phyloP scores from a whole-genome alignment of 2,888 invertebrate genomes.

The Dolomedes plantarius region DNA sequence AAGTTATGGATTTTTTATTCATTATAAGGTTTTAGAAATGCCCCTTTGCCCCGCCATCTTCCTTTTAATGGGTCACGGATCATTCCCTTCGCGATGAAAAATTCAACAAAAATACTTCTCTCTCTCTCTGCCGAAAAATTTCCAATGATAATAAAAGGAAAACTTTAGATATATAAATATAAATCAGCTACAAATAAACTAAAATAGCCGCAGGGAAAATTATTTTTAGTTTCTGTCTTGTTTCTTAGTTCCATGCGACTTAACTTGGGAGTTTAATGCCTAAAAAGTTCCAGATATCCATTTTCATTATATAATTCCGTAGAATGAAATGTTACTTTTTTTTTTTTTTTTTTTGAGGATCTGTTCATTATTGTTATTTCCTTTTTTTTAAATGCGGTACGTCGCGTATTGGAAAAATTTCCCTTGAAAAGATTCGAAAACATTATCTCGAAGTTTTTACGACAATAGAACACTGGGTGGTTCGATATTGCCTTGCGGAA shows the following conservation, averaged over 20 bases:
- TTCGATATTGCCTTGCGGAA: slow-evolving; percentile 33
- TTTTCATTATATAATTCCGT: slow-evolving; percentile 66
- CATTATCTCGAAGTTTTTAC: slow-evolving; percentile 49
- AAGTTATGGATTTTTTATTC: slow-evolving; percentile 68
- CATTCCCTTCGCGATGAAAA: slow-evolving; percentile 63
- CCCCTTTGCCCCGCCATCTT: neutral
- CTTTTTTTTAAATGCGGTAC: slow-evolving; percentile 40
- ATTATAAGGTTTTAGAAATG: slow-evolving; percentile 41
- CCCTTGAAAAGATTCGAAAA: slow-evolving; percentile 28
- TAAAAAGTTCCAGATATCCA: slow-evolving; percentile 48
- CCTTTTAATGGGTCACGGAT: slow-evolving; percentile 56
- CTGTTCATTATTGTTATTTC: slow-evolving; percentile 42
- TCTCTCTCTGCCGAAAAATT: neutral
- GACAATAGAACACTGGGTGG: slow-evolving; percentile 46
- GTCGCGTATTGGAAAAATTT: slow-evolving; percentile 52
- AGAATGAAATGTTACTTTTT: slow-evolving; percentile 25
- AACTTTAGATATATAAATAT: slow-evolving; percentile 21
- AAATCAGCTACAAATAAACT: slow-evolving; percentile 63
- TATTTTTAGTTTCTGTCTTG: slow-evolving; percentile 59
- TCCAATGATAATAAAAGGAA: slow-evolving; percentile 25
- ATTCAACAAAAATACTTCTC: slow-evolving; percentile 52
- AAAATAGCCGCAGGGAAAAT: slow-evolving; percentile 43
- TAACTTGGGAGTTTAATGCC: slow-evolving; percentile 53
- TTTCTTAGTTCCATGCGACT: slow-evolving; percentile 62
- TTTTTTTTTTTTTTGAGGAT: too few species aligned